Base-by-base conservation (phyloP, 2,113 vertebrate species). In the Alaudala cheleensis region DNA sequence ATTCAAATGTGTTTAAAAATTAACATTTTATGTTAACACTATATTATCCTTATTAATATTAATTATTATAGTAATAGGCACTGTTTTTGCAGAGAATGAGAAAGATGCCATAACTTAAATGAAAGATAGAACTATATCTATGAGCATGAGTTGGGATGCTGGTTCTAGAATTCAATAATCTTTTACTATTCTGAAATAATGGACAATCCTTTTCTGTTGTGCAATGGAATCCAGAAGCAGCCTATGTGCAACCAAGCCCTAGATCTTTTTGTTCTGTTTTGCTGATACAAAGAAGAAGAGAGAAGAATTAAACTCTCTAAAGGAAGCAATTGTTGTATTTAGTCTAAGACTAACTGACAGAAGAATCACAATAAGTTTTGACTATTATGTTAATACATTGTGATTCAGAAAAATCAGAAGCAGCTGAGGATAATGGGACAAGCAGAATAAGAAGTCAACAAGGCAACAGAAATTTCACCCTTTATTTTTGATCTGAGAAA, bases 341-440 rank as follows among this genome's bases (percentile, higher is more conserved):
- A 70, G 33, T 77, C 23, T 58, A 61, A 74, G 50, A 49, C 33
- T 71, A 19, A 60, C 10, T 40, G 42, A 58, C 5, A n/a, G 34
- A 76, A 72, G 45, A 89, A 69, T 69, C 53, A 71, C 34, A 56
- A 0, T 51, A 50, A 61, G 19, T 85, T 77, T 60, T 58, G 37
- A 84, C 47, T 86, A 28, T 34, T 61, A 44, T 10, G 10, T 40
- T 39, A 91, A 79, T 25, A 69, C 31, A 20, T 13, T 54, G 54
- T 82, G 60, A 73, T 95, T 93, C 90, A 78, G 62, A 95, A 89
- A 57, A 91, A 93, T 88, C 60, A 94, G 93, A 93, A 78, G 24
- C n/a, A 80, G 13, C 11, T 29, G 23, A 69, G 11, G 50, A 58
- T 29, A 67, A 67, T 10, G 4, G 49, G 14, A 79, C 69, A 90